A percentile compares a stretch with the other conserved stretches of the same genome.
These are phyloP conservation scores for Chrysodeixis includens DNA, from an alignment of 2,888 invertebrate genomes.

Conservation along the genomic window DNA sequence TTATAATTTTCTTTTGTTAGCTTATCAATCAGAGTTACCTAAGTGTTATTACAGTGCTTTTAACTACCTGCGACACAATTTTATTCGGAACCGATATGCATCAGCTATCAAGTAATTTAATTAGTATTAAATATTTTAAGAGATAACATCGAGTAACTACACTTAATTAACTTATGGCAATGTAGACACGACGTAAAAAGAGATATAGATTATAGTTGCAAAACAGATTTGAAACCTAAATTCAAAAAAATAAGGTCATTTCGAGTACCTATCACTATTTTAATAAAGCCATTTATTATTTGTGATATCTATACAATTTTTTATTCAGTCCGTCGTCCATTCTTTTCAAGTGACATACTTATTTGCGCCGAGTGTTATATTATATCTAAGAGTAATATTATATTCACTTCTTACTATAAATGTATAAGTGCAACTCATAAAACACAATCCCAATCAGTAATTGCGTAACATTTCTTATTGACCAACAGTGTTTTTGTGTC, in stretches of 20 bases:
- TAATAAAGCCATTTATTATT: background rate
- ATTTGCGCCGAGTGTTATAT: background rate
- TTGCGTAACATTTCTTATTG: conserved; percentile 13
- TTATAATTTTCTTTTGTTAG: no score
- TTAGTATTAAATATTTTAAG: conserved; percentile 7
- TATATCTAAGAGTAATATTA: no score
- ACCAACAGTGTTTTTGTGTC: conserved; percentile 22
- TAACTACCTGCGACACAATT: background rate
- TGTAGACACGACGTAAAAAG: background rate
- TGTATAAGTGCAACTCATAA: conserved; percentile 4
- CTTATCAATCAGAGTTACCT: background rate
- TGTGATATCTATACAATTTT: background rate
- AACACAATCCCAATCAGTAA: conserved; percentile 17
- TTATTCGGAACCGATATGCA: background rate
- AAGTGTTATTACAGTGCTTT: no score
- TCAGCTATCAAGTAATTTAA: background rate
- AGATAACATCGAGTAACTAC: conserved; percentile 1
- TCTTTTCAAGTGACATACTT: background rate
- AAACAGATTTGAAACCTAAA: background rate
- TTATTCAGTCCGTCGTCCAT: background rate
- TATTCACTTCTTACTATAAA: background rate
- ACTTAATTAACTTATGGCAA: background rate
- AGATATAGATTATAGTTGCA: background rate
- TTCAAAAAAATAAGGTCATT: background rate
- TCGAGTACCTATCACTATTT: background rate